A percentile compares a stretch with the other conserved stretches of the same genome.
Evolutionary conservation across 2,113 vertebrate species (phyloP).

Genomic region (Pagrus major): DNA sequence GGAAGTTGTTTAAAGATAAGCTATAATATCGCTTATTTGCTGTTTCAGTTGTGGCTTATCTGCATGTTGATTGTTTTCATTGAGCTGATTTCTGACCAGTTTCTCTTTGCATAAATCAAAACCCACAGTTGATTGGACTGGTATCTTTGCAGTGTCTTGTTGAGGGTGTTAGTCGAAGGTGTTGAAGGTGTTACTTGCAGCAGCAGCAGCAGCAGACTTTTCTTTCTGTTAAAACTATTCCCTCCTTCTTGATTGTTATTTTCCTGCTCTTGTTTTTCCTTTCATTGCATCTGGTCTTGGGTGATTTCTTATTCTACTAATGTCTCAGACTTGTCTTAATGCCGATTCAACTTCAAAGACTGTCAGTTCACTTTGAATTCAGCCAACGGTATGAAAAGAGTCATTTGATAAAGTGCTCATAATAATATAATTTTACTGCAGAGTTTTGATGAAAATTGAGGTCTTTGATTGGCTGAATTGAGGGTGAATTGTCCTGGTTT

Average conservation of each 20-base stretch:
- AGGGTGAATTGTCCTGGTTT: conserved; percentile 8
- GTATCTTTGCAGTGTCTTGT: neutral
- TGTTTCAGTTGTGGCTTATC: neutral
- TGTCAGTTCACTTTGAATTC: conserved; percentile 19
- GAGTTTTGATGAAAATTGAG: neutral
- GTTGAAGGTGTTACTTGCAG: neutral
- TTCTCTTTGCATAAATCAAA: neutral
- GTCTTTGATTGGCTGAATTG: conserved; percentile 28
- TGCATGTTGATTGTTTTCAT: neutral
- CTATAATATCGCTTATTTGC: too few relatives aligned
- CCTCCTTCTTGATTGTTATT: neutral
- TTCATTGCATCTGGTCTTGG: neutral
- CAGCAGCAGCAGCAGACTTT: conserved; percentile 42
- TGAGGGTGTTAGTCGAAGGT: neutral
- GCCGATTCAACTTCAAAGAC: neutral
- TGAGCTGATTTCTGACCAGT: neutral
- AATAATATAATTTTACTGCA: neutral
- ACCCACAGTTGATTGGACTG: neutral
- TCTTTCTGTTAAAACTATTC: neutral
- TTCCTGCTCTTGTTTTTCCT: conserved; percentile 2
- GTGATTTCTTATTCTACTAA: neutral
- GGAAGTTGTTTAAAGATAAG: too few relatives aligned
- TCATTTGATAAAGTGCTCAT: neutral
- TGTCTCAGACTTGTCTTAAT: neutral
- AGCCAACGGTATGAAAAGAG: neutral